Evolutionary conservation across 2,888 invertebrate genomes (phyloP).

Genomic region (Macrophya alboannulata): DNA sequence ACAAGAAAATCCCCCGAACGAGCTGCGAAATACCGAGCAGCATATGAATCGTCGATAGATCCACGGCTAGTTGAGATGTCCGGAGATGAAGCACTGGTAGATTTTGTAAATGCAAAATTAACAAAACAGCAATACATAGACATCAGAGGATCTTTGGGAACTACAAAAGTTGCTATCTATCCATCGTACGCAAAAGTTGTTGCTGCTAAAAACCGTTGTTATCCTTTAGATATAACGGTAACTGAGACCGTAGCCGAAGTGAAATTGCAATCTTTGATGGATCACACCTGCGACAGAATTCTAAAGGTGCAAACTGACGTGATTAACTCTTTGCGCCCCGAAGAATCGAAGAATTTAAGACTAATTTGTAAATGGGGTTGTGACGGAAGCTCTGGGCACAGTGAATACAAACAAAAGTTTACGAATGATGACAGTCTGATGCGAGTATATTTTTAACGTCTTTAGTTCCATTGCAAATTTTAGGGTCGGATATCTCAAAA

Average conservation of each 20-base stretch:
- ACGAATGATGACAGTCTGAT: constrained; percentile 54
- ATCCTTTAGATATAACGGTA: constrained; percentile 43
- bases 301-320: constrained; percentile 58
- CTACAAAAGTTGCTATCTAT: constrained; percentile 33
- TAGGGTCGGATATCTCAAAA: constrained; percentile 36
- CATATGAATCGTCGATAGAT: constrained; percentile 52
- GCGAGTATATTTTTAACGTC: constrained; percentile 58
- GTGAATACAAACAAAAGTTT: constrained; percentile 58
- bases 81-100: constrained; percentile 52
- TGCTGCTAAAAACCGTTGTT: constrained; percentile 47
- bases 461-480: constrained; percentile 49
- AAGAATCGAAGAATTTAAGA: constrained; percentile 55
- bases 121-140: constrained; percentile 56
- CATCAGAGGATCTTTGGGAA: constrained; percentile 48
- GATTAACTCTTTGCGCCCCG: constrained; percentile 53
- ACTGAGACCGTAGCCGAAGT: constrained; percentile 49
- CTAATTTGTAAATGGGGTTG: constrained; percentile 63
- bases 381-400: constrained; percentile 61
- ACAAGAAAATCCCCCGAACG: constrained; percentile 54
- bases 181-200: constrained; percentile 46
- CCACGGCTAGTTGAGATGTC: constrained; percentile 53
- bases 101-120: constrained; percentile 56
- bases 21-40: constrained; percentile 52
- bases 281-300: constrained; percentile 61
- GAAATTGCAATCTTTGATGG: constrained; percentile 55